Conservation (phyloP, 2,797 vertebrate genomes). For the Aplochiton taeniatus region DNA sequence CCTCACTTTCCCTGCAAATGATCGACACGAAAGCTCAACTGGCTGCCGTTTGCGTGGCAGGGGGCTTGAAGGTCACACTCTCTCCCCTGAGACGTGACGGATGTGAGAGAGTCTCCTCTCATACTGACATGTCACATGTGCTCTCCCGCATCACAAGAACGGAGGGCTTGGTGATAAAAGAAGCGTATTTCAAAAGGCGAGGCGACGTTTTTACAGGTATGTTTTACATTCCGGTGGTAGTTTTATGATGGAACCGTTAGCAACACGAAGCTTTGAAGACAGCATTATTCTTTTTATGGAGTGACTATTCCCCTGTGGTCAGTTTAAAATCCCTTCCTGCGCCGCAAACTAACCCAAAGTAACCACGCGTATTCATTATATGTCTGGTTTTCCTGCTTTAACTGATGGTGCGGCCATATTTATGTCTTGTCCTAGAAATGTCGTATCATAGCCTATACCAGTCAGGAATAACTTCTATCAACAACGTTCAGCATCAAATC, state of each 20-base stretch:
- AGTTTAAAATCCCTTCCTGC: no score
- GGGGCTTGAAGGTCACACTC: constrained; percentile 47
- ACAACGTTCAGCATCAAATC: no score
- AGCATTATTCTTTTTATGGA: no score
- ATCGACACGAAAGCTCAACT: constrained; percentile 37
- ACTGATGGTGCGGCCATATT: no score
- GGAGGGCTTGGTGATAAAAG: constrained; percentile 23
- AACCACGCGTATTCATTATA: no score
- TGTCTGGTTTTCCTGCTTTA: no score
- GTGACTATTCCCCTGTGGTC: no score
- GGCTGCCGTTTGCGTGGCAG: constrained; percentile 12
- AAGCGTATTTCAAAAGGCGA: constrained; percentile 28
- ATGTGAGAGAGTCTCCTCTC: constrained; percentile 39
- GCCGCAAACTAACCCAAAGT: no score
- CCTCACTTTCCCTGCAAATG: constrained; percentile 10
- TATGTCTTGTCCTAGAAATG: no score
- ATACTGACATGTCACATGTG: constrained; percentile 32
- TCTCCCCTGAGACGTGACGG: constrained; percentile 35
- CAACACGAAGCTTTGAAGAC: no score
- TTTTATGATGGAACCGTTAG: constrained; percentile 1
- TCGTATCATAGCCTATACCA: no score
- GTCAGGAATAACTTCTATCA: no score
- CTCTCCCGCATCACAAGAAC: constrained; percentile 32
- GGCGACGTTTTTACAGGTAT: constrained; percentile 16
- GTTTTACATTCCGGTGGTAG: constrained; percentile 25